Evolutionary conservation across 2,113 vertebrate species (phyloP).

Genomic region (Phylloscopus trochiloides): DNA sequence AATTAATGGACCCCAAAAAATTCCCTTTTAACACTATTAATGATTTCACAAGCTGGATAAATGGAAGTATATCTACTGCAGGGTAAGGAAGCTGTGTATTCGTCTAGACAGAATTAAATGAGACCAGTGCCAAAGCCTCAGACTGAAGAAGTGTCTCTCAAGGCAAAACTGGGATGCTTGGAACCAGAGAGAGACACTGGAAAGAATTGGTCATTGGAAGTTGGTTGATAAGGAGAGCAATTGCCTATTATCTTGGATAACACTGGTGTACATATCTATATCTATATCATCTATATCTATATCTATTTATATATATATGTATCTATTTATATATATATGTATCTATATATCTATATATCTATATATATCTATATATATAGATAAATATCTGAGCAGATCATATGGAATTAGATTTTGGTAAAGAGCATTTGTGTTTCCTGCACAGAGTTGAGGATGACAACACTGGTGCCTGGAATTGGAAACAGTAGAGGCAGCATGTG

Average conservation of each 20-base stretch:
- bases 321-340: too few species aligned
- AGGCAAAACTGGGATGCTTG: not conserved
- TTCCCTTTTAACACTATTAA: not conserved
- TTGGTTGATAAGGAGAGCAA: not conserved
- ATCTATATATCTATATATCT: too few species aligned
- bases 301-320: too few species aligned
- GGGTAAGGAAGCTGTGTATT: not conserved
- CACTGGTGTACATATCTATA: too few species aligned
- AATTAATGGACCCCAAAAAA: not conserved
- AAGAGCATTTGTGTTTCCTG: not conserved
- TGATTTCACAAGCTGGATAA: not conserved
- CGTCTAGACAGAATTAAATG: not conserved
- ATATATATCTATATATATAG: too few species aligned
- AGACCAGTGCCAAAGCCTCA: not conserved
- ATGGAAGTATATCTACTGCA: not conserved
- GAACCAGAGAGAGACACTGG: not conserved
- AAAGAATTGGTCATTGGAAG: not conserved
- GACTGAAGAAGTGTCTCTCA: not conserved
- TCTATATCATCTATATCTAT: not conserved
- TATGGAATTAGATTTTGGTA: not conserved
- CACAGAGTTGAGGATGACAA: not conserved
- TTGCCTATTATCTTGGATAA: not conserved
- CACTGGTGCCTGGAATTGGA: not conserved
- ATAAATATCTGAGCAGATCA: not conserved
- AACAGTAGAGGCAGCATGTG: not conserved